A percentile compares a stretch with the other conserved stretches of the same genome.
phyloP scores from a whole-genome alignment of 1,140 invertebrate genomes.

The Adoxophyes honmai region DNA sequence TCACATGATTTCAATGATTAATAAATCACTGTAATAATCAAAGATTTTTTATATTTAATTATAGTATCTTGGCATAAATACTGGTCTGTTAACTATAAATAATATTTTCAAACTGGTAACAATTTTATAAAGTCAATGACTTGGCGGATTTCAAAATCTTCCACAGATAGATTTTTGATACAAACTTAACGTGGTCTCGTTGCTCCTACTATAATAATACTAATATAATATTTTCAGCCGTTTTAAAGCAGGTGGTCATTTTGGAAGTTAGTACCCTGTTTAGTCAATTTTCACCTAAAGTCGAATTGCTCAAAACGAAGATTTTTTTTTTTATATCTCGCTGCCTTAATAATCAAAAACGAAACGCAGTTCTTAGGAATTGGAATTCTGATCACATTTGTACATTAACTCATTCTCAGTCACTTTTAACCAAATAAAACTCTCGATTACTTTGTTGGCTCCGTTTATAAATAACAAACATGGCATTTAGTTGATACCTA shows the following conservation, averaged over 20 bases:
- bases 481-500: too few relatives aligned
- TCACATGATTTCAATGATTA: too few relatives aligned
- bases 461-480: too few relatives aligned
- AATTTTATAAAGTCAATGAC: neutral
- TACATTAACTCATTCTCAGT: too few relatives aligned
- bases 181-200: neutral
- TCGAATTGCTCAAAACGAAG: too few relatives aligned
- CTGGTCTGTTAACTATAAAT: neutral
- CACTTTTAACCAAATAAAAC: too few relatives aligned
- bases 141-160: neutral
- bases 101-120: neutral
- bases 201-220: neutral
- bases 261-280: constrained; percentile 8
- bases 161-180: neutral
- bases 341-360: too few relatives aligned
- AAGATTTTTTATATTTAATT: neutral
- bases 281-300: neutral
- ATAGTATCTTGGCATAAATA: constrained; percentile 2
- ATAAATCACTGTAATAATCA: neutral
- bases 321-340: too few relatives aligned
- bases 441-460: too few relatives aligned
- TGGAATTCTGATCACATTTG: too few relatives aligned
- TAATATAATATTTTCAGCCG: neutral
- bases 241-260: neutral
- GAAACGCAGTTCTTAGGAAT: too few relatives aligned